Evolutionary conservation across 2,113 vertebrate genomes (phyloP).

Genomic region (Nicator chloris): DNA sequence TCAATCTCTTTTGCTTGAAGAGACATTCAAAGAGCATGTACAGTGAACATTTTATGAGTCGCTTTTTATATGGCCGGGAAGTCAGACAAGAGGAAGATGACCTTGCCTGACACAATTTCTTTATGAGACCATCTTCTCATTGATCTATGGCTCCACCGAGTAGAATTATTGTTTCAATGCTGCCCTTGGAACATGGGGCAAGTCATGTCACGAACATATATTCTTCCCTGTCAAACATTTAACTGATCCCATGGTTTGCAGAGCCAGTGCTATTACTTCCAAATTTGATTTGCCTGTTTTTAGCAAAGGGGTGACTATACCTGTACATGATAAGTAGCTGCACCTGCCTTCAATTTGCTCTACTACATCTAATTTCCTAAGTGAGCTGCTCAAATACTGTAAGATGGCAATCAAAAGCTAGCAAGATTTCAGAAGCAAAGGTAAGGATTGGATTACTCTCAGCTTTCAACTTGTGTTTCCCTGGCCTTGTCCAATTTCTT

Average conservation of each 20-base stretch:
- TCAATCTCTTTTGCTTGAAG: background rate
- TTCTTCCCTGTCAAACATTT: constrained; percentile 41
- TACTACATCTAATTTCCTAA: constrained; percentile 40
- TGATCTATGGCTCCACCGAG: constrained; percentile 38
- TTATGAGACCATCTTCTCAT: constrained; percentile 51
- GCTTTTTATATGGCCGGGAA: background rate
- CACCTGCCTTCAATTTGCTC: constrained; percentile 47
- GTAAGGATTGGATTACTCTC: background rate
- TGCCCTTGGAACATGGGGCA: constrained; percentile 49
- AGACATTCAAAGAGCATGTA: background rate
- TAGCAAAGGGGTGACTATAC: background rate
- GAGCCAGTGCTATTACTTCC: constrained; percentile 1
- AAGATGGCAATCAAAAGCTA: background rate
- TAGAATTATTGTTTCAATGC: constrained; percentile 37
- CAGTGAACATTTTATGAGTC: constrained; percentile 19
- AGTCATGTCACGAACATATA: background rate
- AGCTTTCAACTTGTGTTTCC: background rate
- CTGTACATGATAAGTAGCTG: background rate
- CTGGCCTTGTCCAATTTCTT: background rate
- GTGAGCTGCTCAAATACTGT: background rate
- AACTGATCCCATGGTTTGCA: constrained; percentile 19
- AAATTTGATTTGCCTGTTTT: constrained; percentile 56
- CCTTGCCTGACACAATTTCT: constrained; percentile 52
- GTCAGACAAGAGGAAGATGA: constrained; percentile 33
- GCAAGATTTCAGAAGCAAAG: background rate